Evolutionary conservation across 2,797 vertebrate species (phyloP), one percentile per base, ranked within the genome.

Genomic region (Avahi laniger): DNA sequence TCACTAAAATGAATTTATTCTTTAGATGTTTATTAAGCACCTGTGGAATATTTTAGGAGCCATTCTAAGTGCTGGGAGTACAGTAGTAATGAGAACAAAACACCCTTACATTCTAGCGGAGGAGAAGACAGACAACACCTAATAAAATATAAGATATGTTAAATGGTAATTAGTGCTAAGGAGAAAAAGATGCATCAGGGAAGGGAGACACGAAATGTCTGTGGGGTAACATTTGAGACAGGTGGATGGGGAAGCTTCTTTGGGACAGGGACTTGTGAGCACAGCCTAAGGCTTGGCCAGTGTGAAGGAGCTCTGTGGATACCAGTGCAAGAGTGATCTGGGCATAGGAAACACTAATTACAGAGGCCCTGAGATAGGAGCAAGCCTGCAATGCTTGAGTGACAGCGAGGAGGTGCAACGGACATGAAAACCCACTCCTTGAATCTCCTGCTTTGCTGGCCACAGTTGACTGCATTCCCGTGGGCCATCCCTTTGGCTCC

Each of bases 331-430:
- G n/a, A 13, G 0, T 26, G 2, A 9, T 82, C 12, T n/a, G 28
- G 4, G 1, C 26, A 80, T 14, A 91, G 46, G 9, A 28, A 72
- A 50, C 17, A 24, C 4, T 20, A 52, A 24, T 7, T 10, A 5
- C 30, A 30, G 22, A 72, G 24, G 5, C 26, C 20, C 43, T 0
- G 17, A 46, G 24, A 33, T 4, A 48, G 41, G 15, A 61, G 3
- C n/a, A 33, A 59, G 28, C 4, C 4, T 9, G 7, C n/a, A 50
- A 54, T 22, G 28, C 20, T 52, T 0, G 1, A 61, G 38, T 0
- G 0, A 24, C 33, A 41, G 13, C 1, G 10, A 54, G 9, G 6
- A 10, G 5, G 0, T 14, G 4, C 11, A 33, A 20, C 12, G 5
- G 17, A 26, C n/a, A 3, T 12, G 67, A 41, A 38, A 50, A n/a